Evolutionary conservation across 2,113 vertebrate species (phyloP), one percentile per base, ranked within the genome.

Genomic region (Turnix velox): DNA sequence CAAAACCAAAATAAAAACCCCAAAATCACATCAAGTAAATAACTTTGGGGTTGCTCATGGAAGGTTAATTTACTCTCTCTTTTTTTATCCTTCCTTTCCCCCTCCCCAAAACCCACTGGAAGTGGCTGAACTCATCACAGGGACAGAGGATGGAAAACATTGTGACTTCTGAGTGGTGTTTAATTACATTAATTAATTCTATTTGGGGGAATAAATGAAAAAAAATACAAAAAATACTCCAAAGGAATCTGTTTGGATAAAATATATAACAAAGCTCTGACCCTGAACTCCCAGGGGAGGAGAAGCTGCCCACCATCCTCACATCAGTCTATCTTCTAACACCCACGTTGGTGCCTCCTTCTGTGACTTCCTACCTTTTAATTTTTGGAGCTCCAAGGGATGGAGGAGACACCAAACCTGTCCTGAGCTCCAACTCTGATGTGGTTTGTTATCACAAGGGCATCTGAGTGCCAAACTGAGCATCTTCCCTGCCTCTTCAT

Each of bases 1-100:
- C n/a, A n/a, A n/a, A n/a, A n/a, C n/a, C n/a, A n/a, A n/a, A n/a
- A n/a, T n/a, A n/a, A n/a, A n/a, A n/a, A n/a, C n/a, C n/a, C n/a
- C 80, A 88, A 94, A 91, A 87, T 82, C 54, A 0, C 94, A 82
- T 72, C 89, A 66, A 95, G 92, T 83, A 94, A 95, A 91, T 92
- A 96, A 94, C 89, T 89, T 90, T 73, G 0, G 46, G 81, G 85
- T 91, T 91, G 91, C 88, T 82, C 81, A 24, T 40, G 25, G 77
- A 92, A 92, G 91, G 87, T 72, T 91, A 55, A 46, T 37, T 55
- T 62, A 71, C 23, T 57, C 54, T 63, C 2, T 9, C 27, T 27
- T 72, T 84, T 62, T 51, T 14, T 55, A n/a, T n/a, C n/a, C n/a
- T n/a, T n/a, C n/a, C n/a, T n/a, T n/a, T n/a, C n/a, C n/a, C 48